A percentile compares a stretch with the other conserved stretches of the same genome.
Evolutionary conservation across 2,888 invertebrate genomes (phyloP).

Genomic region (Pemphredon lugubris): DNA sequence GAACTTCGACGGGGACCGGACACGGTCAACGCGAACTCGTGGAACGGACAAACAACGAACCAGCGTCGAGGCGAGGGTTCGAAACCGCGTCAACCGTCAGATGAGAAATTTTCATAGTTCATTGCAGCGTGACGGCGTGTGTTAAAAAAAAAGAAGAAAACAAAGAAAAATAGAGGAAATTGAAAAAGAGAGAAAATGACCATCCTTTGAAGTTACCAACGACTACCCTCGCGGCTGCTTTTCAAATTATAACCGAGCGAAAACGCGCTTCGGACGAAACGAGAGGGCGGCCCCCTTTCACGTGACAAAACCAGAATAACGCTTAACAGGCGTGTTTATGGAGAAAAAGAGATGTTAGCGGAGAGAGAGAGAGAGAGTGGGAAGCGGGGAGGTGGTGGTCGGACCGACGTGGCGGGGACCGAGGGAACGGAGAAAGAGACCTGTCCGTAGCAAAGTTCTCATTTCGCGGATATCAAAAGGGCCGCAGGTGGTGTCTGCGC

Average conservation of each 20-base stretch:
- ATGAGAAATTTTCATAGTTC: constrained; percentile 39
- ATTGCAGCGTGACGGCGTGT: constrained; percentile 16
- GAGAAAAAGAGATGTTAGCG: constrained; percentile 1
- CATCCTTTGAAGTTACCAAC: constrained; percentile 34
- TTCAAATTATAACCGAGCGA: constrained; percentile 36
- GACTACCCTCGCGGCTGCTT: constrained; percentile 14
- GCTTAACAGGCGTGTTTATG: constrained; percentile 44
- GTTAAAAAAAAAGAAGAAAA: neutral
- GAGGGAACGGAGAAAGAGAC: constrained; percentile 22
- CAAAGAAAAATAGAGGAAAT: neutral
- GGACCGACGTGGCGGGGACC: too few relatives aligned
- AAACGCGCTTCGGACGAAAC: constrained; percentile 26
- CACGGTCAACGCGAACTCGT: too few relatives aligned
- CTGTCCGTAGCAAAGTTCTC: constrained; percentile 52
- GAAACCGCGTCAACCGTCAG: constrained; percentile 23
- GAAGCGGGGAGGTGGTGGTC: neutral
- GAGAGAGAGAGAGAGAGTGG: neutral
- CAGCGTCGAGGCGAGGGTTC: neutral
- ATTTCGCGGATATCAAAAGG: constrained; percentile 51
- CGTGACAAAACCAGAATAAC: constrained; percentile 44
- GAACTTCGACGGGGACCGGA: too few relatives aligned
- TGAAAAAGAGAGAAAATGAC: constrained; percentile 30
- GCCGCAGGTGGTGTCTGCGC: constrained; percentile 46
- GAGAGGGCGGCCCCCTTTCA: constrained; percentile 28
- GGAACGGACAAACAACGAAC: neutral